phyloP scores from a whole-genome alignment of 1,140 invertebrate genomes.

The Schlechtendalia chinensis region DNA sequence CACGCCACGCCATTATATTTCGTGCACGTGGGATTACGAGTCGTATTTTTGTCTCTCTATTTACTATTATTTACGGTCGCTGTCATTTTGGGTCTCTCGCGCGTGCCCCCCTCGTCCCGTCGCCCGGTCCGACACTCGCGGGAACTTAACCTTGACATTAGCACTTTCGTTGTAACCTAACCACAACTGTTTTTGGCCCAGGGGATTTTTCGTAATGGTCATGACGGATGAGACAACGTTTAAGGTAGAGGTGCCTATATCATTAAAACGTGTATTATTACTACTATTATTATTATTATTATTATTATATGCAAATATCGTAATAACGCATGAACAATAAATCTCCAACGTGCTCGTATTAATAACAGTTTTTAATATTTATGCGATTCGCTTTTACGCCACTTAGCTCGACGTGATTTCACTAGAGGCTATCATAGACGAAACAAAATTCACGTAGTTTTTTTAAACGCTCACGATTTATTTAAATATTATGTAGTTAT shows the following conservation, averaged over 20 bases:
- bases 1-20: neutral
- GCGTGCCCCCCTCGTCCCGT: neutral
- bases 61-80: neutral
- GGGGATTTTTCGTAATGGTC: neutral
- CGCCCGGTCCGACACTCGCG: neutral
- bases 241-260: too few species aligned
- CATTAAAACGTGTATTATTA: too few species aligned
- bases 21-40: constrained; percentile 13
- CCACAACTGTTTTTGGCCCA: neutral
- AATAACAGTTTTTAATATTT: constrained; percentile 11
- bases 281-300: too few species aligned
- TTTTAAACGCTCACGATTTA: neutral
- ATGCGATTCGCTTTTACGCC: neutral
- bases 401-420: neutral
- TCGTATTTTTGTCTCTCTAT: neutral
- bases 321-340: neutral
- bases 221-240: neutral
- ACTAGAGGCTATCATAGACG: neutral
- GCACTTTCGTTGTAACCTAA: neutral
- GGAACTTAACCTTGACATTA: constrained; percentile 42
- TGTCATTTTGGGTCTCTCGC: neutral
- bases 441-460: neutral
- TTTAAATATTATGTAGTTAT: neutral
- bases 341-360: neutral
- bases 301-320: neutral